Base-by-base conservation (phyloP, 2,888 invertebrate genomes). In the Schizaphis graminum region DNA sequence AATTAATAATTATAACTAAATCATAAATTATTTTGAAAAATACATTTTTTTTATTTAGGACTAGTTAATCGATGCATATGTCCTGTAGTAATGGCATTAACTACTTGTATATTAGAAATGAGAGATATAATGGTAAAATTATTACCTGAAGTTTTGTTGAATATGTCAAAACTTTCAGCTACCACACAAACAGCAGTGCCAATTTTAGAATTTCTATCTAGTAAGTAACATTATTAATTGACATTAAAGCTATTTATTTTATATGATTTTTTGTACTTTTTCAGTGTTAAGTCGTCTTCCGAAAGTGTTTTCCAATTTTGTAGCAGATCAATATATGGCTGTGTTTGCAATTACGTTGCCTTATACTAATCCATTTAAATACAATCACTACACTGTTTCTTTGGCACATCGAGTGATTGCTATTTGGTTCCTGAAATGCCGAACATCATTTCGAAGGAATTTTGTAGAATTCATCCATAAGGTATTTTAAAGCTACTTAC, bases 371-470 rank as follows among this genome's bases (percentile, higher is more conserved):
- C 99, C 99, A 1, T 98, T 98, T 96, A 98, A 98, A 96, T 99
- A 99, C 96, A 98, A 98, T 96, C 99, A 99, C 96, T 99, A 99
- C 96, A 98, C 98, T 41, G 99, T 99, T 49, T 98, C 99, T 24
- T 96, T 99, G 96, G 99, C 99, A 91, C 98, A 99, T 96, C 99
- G 99, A 96, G 98, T 99, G 10, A 98, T 99, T 95, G 98, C 99
- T 90, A 98, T 99, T 95, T 99, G 99, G 99, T 99, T 99, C 96
- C 97, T 99, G 95, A 99, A 99, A 96, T 99, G 99, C 96, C 97
- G 99, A 94, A 96, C 99, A 95, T 97, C 98, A 53, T 98, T 98
- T 96, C 96, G 99, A 85, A 97, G 97, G 95, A 98, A 98, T 96
- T 99, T 99, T 96, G 99, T 99, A 84, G 97, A 97, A 95, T 99